These are phyloP conservation scores for Tachina lurida DNA, from an alignment of 2,888 invertebrate species.

Conservation along the genomic window DNA sequence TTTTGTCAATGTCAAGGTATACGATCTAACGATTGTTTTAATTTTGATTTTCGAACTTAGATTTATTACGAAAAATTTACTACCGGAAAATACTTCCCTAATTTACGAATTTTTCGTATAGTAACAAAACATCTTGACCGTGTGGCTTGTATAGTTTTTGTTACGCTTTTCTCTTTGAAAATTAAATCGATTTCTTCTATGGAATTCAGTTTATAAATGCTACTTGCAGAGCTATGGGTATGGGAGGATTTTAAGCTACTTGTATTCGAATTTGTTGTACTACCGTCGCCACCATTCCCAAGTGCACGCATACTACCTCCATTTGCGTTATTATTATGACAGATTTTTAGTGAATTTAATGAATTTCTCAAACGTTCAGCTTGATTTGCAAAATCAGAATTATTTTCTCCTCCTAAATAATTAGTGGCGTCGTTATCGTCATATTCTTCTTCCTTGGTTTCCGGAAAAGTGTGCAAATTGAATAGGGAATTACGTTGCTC, in stretches of 20 bases:
- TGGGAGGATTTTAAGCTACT: constrained; percentile 66
- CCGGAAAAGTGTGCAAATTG: constrained; percentile 78
- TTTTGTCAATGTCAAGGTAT: constrained; percentile 14
- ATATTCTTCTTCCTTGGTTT: constrained; percentile 79
- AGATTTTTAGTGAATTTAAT: constrained; percentile 60
- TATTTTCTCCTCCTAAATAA: constrained; percentile 64
- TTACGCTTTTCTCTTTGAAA: constrained; percentile 81
- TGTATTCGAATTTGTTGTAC: constrained; percentile 68
- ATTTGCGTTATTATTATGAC: constrained; percentile 2
- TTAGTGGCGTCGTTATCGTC: constrained; percentile 73
- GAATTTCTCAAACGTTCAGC: constrained; percentile 73
- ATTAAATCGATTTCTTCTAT: constrained; percentile 82
- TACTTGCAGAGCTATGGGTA: constrained; percentile 71
- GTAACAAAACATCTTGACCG: constrained; percentile 82
- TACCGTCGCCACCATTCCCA: constrained; percentile 44
- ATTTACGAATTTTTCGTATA: constrained; percentile 85
- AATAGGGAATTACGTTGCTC: constrained; percentile 77
- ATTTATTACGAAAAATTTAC: constrained; percentile 81
- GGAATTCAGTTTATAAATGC: constrained; percentile 81
- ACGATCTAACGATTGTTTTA: constrained; percentile 2
- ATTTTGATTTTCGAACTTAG: constrained; percentile 7
- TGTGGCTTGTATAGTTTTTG: constrained; percentile 81
- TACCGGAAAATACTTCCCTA: constrained; percentile 88
- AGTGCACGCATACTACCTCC: background rate
- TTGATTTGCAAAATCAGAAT: constrained; percentile 65